Evolutionary conservation across 2,113 vertebrate species (phyloP).

Genomic region (Scortum barcoo): DNA sequence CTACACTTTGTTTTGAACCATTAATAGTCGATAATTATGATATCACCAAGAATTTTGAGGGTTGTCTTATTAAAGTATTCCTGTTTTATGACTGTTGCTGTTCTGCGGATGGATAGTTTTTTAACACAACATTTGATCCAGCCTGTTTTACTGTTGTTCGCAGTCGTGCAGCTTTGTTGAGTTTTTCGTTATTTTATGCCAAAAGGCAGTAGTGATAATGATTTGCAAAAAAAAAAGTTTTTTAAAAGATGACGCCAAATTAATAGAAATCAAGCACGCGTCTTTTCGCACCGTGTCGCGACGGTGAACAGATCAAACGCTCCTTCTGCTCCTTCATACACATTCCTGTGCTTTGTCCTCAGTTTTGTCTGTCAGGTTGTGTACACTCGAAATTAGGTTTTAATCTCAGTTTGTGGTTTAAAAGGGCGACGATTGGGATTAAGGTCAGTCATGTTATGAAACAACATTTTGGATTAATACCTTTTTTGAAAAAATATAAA

Average conservation of each 20-base stretch:
- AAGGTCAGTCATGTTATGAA: too few relatives aligned
- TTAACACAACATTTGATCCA: too few relatives aligned
- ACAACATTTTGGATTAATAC: too few relatives aligned
- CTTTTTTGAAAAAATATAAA: too few relatives aligned
- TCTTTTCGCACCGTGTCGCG: background rate
- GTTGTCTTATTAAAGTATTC: background rate
- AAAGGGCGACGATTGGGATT: accelerated
- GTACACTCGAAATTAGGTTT: background rate
- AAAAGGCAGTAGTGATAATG: background rate
- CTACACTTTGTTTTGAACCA: background rate
- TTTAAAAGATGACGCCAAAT: background rate
- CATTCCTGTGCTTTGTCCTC: background rate
- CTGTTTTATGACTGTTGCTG: background rate
- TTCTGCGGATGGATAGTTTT: background rate
- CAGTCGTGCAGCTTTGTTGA: background rate
- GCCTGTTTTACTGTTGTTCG: accelerated
- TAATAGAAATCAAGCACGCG: too few relatives aligned
- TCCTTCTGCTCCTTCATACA: background rate
- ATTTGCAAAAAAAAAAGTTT: accelerated
- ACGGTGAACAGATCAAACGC: slow-evolving; percentile 46
- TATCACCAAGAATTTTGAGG: too few relatives aligned
- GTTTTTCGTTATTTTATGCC: background rate
- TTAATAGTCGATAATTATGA: too few relatives aligned
- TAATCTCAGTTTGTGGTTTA: accelerated
- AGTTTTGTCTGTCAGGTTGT: background rate